Base-by-base conservation (phyloP, 1,140 invertebrate genomes). In the Camponotus vicinus region DNA sequence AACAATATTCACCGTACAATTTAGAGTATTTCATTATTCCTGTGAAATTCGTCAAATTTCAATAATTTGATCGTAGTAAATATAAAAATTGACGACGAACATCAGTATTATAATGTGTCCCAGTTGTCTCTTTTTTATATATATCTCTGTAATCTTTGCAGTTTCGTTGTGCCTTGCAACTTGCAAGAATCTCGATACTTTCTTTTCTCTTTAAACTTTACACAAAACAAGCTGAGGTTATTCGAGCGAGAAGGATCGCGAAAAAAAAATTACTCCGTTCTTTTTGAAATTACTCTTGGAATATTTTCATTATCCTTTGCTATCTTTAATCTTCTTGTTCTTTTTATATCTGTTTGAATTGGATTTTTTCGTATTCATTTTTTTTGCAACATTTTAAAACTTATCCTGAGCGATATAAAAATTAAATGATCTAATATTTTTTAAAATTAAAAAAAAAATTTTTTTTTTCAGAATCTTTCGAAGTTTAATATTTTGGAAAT, bases 51-150 rank as follows among this genome's bases (percentile, higher is more conserved):
- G 15, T 80, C 27, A 75, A 83, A 63, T 63, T 71, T 71, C 8
- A 18, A 6, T 61, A 71, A 80, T 71, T 37, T 37, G 40, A 83
- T 83, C 11, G 45, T 32, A 37, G 21, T 45, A 37, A 80, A 73
- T 49, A 45, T n/a, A 18, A 75, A 75, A 83, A 75, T 63, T 75
- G 55, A 61, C 40, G 32, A 61, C 27, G 0, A 7, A 57, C 8
- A 75, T 75, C 37, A 70, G 15, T 21, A 34, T 37, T 63, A 13
- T 73, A 11, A 82, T 71, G 27, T 11, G 45, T 27, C 27, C 11
- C n/a, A n/a, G 40, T 32, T 73, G 32, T 21, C 27, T n/a, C 52
- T 66, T 61, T 86, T 76, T 32, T 67, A 9, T 69, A n/a, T n/a
- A 57, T 70, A 3, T 34, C 7, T 34, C 5, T 45, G 59, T n/a